Evolutionary conservation across 2,113 vertebrate genomes (phyloP).

Genomic region (Nyctereutes procyonoides): DNA sequence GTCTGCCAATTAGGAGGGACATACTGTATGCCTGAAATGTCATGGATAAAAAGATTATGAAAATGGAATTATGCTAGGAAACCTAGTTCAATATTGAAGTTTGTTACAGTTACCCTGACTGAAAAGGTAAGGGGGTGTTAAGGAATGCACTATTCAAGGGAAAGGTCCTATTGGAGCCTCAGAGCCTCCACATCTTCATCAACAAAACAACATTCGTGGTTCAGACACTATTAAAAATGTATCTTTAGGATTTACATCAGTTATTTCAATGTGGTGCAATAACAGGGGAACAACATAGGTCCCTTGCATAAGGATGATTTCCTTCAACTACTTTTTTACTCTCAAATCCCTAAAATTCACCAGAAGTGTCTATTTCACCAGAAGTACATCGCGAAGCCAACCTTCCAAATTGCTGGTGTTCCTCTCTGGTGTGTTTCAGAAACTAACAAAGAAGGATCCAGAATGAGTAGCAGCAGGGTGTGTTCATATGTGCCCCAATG

Average conservation of each 20-base stretch:
- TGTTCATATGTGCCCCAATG: not conserved
- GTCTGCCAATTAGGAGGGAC: not conserved
- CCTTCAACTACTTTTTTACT: not conserved
- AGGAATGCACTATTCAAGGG: not conserved
- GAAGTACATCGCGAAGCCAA: not conserved
- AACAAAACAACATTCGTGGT: not conserved
- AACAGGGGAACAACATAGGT: not conserved
- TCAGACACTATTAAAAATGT: not conserved
- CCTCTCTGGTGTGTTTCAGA: constrained; percentile 34
- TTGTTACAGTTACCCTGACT: not conserved
- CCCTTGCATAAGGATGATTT: not conserved
- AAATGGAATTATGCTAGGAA: not conserved
- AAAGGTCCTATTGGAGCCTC: not conserved
- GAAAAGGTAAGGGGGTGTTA: not conserved
- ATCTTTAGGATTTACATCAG: not conserved
- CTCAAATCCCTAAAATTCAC: not conserved
- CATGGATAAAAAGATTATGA: not conserved
- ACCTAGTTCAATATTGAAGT: not conserved
- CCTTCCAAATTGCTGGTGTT: not conserved
- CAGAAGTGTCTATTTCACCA: not conserved
- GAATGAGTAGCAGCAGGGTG: not conserved
- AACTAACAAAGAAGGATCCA: not conserved
- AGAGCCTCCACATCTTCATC: not conserved
- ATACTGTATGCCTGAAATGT: not conserved
- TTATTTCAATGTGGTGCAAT: not conserved